Evolutionary conservation across 1,140 invertebrate species (phyloP).

Genomic region (Psix sp.): DNA sequence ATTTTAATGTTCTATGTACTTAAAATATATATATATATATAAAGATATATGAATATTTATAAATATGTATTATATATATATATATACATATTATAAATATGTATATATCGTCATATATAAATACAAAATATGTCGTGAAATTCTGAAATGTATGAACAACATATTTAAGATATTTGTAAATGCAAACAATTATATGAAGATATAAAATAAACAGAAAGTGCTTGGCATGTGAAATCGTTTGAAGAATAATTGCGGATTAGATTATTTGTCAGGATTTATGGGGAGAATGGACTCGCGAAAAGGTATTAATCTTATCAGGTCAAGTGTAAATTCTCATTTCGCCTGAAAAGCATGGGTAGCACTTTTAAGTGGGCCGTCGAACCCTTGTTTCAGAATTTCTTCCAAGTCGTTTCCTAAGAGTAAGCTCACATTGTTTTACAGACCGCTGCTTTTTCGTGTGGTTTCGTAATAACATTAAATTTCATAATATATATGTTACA

Average conservation of each 20-base stretch:
- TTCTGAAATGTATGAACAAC: too few relatives aligned
- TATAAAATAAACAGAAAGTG: too few relatives aligned
- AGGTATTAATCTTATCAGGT: conserved; percentile 44
- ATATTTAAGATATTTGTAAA: too few relatives aligned
- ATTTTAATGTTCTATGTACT: too few relatives aligned
- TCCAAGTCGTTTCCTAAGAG: conserved; percentile 40
- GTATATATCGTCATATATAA: too few relatives aligned
- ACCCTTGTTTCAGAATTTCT: conserved; percentile 43
- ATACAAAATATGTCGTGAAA: too few relatives aligned
- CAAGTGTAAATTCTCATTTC: conserved; percentile 51
- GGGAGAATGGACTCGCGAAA: conserved; percentile 13
- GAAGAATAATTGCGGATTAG: not conserved
- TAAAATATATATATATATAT: too few relatives aligned
- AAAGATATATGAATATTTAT: too few relatives aligned
- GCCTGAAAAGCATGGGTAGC: conserved; percentile 38
- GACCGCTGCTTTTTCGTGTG: conserved; percentile 30
- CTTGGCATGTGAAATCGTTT: not conserved
- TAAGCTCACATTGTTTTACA: conserved; percentile 44
- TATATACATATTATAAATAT: too few relatives aligned
- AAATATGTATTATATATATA: too few relatives aligned
- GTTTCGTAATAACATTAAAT: conserved; percentile 33
- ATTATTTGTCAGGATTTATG: conserved; percentile 12
- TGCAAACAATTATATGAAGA: too few relatives aligned
- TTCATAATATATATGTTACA: too few relatives aligned
- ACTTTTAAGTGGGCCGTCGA: conserved; percentile 35